Conservation (phyloP, 2,888 invertebrate species). For the Augiades crinisus region DNA sequence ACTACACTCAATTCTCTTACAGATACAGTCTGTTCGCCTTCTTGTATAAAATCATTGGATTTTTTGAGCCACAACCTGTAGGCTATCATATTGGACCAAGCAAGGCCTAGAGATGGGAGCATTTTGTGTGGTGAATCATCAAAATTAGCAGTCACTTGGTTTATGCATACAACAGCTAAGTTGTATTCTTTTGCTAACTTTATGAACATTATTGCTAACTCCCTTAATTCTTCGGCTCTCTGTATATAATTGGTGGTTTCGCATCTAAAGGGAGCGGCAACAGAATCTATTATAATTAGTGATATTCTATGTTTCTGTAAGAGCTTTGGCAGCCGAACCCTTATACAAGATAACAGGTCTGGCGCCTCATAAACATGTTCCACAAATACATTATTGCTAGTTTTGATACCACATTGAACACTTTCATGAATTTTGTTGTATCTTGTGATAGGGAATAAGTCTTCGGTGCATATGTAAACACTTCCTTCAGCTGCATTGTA, state of each 20-base stretch:
- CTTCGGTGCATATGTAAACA: slow-evolving; percentile 90
- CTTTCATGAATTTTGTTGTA: slow-evolving; percentile 58
- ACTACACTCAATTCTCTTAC: slow-evolving; percentile 52
- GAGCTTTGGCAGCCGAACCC: slow-evolving; percentile 58
- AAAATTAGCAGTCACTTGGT: slow-evolving; percentile 67
- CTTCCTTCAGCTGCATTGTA: slow-evolving; percentile 82
- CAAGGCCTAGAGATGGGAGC: slow-evolving; percentile 65
- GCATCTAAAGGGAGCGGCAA: slow-evolving; percentile 71
- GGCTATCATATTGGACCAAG: slow-evolving; percentile 74
- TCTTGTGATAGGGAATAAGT: slow-evolving; percentile 78
- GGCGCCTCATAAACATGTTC: slow-evolving; percentile 66
- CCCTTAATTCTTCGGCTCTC: slow-evolving; percentile 69
- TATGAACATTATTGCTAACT: slow-evolving; percentile 55
- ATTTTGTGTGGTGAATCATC: slow-evolving; percentile 42
- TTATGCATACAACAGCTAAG: slow-evolving; percentile 63
- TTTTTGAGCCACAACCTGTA: slow-evolving; percentile 55
- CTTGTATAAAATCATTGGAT: slow-evolving; percentile 30
- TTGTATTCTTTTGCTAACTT: slow-evolving; percentile 54
- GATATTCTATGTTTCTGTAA: slow-evolving; percentile 47
- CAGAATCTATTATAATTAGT: slow-evolving; percentile 64
- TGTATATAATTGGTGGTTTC: slow-evolving; percentile 64
- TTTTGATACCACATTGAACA: slow-evolving; percentile 35
- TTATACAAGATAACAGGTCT: slow-evolving; percentile 62
- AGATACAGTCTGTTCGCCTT: slow-evolving; percentile 26
- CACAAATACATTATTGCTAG: slow-evolving; percentile 62